Evolutionary conservation across 92 coral and sea anemone genomes (phyloP).

Genomic region (Plumapathes pennacea): DNA sequence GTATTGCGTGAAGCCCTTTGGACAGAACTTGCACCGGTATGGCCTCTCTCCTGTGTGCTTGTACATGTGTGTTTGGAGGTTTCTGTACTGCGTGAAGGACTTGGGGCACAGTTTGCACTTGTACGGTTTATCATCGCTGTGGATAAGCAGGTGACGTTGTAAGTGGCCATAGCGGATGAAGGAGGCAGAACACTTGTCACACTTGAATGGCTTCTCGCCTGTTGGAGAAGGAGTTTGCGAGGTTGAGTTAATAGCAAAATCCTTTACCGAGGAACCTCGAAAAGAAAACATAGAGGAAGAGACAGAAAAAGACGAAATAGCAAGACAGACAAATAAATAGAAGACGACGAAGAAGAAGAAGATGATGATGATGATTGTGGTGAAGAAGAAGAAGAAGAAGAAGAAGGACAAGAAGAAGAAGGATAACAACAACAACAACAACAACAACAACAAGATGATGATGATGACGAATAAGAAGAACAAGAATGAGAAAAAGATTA

Average conservation of each 20-base stretch:
- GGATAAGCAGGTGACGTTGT: conserved; percentile 88
- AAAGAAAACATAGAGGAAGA: too few relatives aligned
- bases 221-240: conserved; percentile 1
- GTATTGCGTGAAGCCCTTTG: conserved; percentile 96
- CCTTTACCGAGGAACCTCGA: too few relatives aligned
- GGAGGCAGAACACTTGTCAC: conserved; percentile 90
- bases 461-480: too few relatives aligned
- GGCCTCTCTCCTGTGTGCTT: conserved; percentile 98
- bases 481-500: too few relatives aligned
- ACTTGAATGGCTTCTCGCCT: conserved; percentile 97
- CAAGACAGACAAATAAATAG: too few relatives aligned
- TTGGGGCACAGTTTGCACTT: conserved; percentile 93
- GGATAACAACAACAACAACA: too few relatives aligned
- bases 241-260: background rate
- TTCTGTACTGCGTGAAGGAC: conserved; percentile 95
- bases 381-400: too few relatives aligned
- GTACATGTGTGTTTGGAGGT: conserved; percentile 97
- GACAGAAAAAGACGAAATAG: too few relatives aligned
- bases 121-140: conserved; percentile 96
- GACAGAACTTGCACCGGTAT: conserved; percentile 87
- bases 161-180: conserved; percentile 94
- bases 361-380: too few relatives aligned
- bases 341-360: too few relatives aligned
- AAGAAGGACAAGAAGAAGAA: too few relatives aligned
- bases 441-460: too few relatives aligned